Percentiles rank a stretch among this genome's conserved stretches.
These are phyloP conservation scores for Camarhynchus parvulus DNA, from an alignment of 2,113 vertebrate genomes.

Conservation along the genomic window DNA sequence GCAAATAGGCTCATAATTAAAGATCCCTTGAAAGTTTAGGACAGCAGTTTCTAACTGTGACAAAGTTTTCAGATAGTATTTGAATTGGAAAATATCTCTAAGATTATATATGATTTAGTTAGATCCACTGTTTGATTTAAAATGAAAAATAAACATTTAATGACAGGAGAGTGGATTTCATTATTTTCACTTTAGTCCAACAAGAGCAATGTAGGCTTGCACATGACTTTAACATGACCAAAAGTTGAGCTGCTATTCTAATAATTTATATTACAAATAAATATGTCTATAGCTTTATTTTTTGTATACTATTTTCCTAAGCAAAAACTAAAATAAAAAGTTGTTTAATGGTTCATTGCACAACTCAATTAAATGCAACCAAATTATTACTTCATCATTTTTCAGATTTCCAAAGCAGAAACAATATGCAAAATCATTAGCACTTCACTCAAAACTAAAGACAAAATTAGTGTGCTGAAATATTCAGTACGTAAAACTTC, in stretches of 20 bases:
- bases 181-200: not conserved
- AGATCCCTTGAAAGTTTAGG: not conserved
- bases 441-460: not conserved
- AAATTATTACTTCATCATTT: not conserved
- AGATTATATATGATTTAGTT: not conserved
- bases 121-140: not conserved
- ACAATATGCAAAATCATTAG: not conserved
- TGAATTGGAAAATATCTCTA: not conserved
- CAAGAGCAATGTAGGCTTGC: not conserved
- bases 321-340: not conserved
- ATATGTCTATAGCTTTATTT: not conserved
- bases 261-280: not conserved
- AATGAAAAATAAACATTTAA: not conserved
- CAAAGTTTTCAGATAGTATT: not conserved
- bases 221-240: not conserved
- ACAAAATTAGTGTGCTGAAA: not conserved
- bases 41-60: not conserved
- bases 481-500: not conserved
- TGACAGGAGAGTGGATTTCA: not conserved
- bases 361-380: not conserved
- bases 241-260: not conserved
- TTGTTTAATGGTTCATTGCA: not conserved
- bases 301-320: not conserved
- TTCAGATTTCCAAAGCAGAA: not conserved
- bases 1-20: not conserved